Evolutionary conservation across 2,888 invertebrate species (phyloP).

Genomic region (Automeris io): DNA sequence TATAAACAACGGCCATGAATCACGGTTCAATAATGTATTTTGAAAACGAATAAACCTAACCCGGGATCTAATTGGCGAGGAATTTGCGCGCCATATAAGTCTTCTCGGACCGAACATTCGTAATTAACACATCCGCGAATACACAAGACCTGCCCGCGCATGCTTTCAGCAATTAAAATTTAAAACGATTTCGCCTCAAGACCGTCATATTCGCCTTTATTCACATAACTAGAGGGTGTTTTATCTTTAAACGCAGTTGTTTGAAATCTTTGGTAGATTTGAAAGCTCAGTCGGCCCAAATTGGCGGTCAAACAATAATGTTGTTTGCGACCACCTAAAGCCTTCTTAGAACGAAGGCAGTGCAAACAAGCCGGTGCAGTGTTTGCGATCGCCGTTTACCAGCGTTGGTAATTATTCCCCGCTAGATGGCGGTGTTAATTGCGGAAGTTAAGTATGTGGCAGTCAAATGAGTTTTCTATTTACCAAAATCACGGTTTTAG

Average conservation of each 20-base stretch:
- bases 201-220: conserved; percentile 19
- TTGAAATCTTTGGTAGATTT: conserved; percentile 25
- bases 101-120: conserved; percentile 41
- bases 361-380: conserved; percentile 30
- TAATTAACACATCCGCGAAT: conserved; percentile 65
- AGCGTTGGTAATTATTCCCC: conserved; percentile 33
- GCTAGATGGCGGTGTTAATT: conserved; percentile 34
- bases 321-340: conserved; percentile 72
- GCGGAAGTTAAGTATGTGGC: conserved; percentile 47
- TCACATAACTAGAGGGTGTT: conserved; percentile 18
- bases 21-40: neutral
- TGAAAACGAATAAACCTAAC: conserved; percentile 5
- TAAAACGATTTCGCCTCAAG: conserved; percentile 29
- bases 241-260: conserved; percentile 17
- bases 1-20: conserved; percentile 2
- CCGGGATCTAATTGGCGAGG: conserved; percentile 26
- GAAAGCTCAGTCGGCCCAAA: conserved; percentile 50
- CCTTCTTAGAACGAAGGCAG: conserved; percentile 39
- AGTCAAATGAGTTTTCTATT: conserved; percentile 19
- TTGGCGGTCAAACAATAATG: conserved; percentile 60
- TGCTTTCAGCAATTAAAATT: conserved; percentile 63
- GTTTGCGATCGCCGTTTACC: conserved; percentile 37
- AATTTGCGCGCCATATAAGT: conserved; percentile 59
- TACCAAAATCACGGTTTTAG: conserved; percentile 9
- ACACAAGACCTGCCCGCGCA: conserved; percentile 42